Evolutionary conservation across 2,888 invertebrate genomes (phyloP).

Genomic region (Netelia fuscicornis): DNA sequence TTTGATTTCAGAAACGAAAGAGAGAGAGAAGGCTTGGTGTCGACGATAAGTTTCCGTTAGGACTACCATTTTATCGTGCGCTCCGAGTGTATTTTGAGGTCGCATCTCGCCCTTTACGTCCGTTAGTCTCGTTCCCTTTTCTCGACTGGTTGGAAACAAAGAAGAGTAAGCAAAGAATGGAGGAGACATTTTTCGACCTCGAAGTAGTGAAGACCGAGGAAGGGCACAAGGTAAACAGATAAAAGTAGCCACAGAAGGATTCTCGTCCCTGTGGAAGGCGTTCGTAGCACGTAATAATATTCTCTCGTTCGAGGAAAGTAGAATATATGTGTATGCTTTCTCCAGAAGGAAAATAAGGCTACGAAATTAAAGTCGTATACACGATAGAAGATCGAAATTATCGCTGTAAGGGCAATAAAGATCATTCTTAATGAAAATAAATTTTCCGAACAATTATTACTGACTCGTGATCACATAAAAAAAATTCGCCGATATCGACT

Average conservation of each 20-base stretch:
- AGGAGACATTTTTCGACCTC: slow-evolving; percentile 20
- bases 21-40: slow-evolving; percentile 4
- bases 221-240: slow-evolving; percentile 39
- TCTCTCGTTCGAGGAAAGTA: background rate
- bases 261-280: slow-evolving; percentile 14
- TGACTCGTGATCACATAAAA: no score
- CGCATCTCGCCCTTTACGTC: slow-evolving; percentile 4
- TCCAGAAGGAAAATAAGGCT: background rate
- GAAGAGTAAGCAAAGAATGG: background rate
- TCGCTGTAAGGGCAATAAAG: no score
- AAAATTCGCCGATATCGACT: no score
- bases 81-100: slow-evolving; percentile 26
- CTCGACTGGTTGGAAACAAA: background rate
- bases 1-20: slow-evolving; percentile 52
- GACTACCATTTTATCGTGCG: slow-evolving; percentile 30
- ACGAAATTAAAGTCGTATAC: background rate
- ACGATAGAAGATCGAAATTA: background rate
- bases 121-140: background rate
- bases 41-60: slow-evolving; percentile 41
- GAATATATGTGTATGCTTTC: background rate
- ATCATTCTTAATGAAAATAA: no score
- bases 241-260: background rate
- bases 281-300: background rate
- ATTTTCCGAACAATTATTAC: no score
- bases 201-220: slow-evolving; percentile 48